Evolutionary conservation across 2,888 invertebrate species (phyloP), one percentile per base, ranked within the genome.

Genomic region (Melanostoma mellinum): DNA sequence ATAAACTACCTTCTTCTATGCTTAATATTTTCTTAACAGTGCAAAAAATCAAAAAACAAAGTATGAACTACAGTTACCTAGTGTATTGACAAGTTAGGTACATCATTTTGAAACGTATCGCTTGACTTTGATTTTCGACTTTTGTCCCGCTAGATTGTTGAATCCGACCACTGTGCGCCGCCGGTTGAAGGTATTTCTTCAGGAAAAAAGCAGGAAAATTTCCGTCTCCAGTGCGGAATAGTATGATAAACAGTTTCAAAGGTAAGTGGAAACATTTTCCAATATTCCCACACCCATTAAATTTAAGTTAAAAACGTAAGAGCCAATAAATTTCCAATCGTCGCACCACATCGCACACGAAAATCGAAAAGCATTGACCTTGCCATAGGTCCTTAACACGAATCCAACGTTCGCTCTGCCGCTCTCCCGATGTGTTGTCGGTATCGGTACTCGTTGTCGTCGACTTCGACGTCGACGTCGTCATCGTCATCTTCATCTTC

Each of bases 301-400:
- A 42, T 9, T 42, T 42, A 9, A 42, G 20, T 20, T 1, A 20
- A 20, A 20, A 20, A 20, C 20, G 20, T 20, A 20, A 20, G 20
- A 20, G 20, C 20, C 20, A 20, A 20, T 20, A 20, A 60, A 60
- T 44, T 60, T 60, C 33, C 42, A 60, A 60, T 33, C 78, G 60
- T 44, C 78, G 78, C 76, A 79, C 52, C 10, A 48, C 79, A 63
- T 63, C 74, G 74, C 74, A 48, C 65, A 76, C 69, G 48, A 78
- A 82, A 82, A 82, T 82, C 82, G 86, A 86, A 86, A 86, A 87
- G 84, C 87, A 87, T 87, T 87, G 87, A 87, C 87, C 87, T 87
- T 87, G 87, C 76, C 86, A 81, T 86, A 86, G 87, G 86, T 85
- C 85, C 80, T 85, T 85, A 85, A 80, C 85, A 85, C 80, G 79